Conservation (phyloP, 2,888 invertebrate genomes). For the Eupithecia tripunctaria region DNA sequence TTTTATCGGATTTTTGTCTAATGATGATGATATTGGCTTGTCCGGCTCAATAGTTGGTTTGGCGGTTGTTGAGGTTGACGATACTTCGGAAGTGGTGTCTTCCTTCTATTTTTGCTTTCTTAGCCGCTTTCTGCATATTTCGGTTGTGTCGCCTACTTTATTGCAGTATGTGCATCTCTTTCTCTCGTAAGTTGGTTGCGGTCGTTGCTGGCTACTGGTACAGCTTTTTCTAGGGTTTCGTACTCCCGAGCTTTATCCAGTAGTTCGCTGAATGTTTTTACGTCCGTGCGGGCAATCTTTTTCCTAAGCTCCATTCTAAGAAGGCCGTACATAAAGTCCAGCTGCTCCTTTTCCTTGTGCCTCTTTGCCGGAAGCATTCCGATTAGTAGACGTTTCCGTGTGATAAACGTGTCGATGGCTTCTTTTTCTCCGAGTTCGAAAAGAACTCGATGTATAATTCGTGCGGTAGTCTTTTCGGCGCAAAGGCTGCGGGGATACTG, state of each 20-base stretch:
- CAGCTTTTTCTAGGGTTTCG: neutral
- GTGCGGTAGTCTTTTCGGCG: neutral
- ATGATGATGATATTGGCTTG: neutral
- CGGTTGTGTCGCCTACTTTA: neutral
- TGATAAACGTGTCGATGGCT: neutral
- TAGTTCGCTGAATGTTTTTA: neutral
- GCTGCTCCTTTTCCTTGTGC: constrained; percentile 5
- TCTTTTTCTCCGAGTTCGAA: neutral
- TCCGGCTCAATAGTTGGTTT: neutral
- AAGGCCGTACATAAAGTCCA: neutral
- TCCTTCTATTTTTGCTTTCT: neutral
- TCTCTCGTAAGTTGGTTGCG: neutral
- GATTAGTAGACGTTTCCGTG: neutral
- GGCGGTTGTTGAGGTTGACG: neutral
- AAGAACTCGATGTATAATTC: neutral
- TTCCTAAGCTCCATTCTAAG: neutral
- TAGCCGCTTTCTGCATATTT: neutral
- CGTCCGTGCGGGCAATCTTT: neutral
- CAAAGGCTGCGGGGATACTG: constrained; percentile 1
- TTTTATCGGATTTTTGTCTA: neutral
- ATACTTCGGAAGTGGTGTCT: neutral
- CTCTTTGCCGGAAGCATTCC: neutral
- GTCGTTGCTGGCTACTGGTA: neutral
- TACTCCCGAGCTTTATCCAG: neutral
- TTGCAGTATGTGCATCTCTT: neutral